Conservation (phyloP, 2,888 invertebrate genomes). For the Apamea epomidion region DNA sequence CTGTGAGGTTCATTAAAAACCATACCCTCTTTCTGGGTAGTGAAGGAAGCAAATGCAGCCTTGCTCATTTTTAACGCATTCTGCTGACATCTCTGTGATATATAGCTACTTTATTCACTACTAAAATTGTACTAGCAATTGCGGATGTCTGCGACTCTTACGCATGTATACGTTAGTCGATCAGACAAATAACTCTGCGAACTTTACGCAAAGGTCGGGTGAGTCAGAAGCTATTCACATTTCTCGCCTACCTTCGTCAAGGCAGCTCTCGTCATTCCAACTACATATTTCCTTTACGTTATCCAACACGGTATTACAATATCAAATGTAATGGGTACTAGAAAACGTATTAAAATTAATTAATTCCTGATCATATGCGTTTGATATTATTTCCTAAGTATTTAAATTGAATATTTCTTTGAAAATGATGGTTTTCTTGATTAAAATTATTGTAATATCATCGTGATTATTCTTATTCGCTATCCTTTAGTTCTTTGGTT, state of each 20-base stretch:
- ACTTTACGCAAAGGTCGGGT: conserved; percentile 51
- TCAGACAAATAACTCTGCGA: conserved; percentile 41
- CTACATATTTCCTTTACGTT: conserved; percentile 59
- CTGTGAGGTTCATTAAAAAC: neutral
- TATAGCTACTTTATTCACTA: neutral
- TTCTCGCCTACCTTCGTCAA: conserved; percentile 54
- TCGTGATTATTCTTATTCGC: neutral
- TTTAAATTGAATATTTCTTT: neutral
- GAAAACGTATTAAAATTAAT: conserved; percentile 22
- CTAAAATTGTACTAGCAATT: conserved; percentile 36
- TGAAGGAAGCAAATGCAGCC: no score
- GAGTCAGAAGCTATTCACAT: conserved; percentile 42
- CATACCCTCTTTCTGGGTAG: no score
- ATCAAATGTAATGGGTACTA: conserved; percentile 22
- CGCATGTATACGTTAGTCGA: conserved; percentile 13
- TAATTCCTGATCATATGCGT: conserved; percentile 29
- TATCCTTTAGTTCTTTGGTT: neutral
- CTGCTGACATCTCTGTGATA: neutral
- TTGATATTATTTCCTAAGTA: conserved; percentile 38
- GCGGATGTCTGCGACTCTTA: conserved; percentile 25
- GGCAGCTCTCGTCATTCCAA: conserved; percentile 43
- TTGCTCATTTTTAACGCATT: neutral
- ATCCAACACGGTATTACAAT: conserved; percentile 30
- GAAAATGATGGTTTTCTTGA: neutral
- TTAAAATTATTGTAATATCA: neutral